These are phyloP conservation scores for Ptilodon capucinus DNA, from an alignment of 2,888 invertebrate genomes.

Conservation along the genomic window DNA sequence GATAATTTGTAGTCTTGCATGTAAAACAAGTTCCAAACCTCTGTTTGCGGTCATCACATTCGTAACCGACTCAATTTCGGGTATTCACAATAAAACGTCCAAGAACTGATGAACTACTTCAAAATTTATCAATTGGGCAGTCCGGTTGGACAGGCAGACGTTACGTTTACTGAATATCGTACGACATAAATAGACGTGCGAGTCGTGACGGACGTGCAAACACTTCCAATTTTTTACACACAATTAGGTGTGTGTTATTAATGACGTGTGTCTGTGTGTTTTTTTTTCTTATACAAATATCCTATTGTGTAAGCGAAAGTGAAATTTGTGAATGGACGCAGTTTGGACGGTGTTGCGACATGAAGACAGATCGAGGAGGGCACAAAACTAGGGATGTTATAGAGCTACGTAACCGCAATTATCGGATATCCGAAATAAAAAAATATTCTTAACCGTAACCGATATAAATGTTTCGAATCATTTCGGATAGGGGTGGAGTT, in stretches of 20 bases:
- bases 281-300: constrained; percentile 9
- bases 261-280: background rate
- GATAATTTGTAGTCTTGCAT: background rate
- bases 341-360: constrained; percentile 42
- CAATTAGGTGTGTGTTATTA: constrained; percentile 1
- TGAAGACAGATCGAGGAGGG: too few relatives aligned
- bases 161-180: background rate
- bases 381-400: too few relatives aligned
- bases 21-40: background rate
- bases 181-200: background rate
- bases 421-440: too few relatives aligned
- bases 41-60: background rate
- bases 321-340: constrained; percentile 31
- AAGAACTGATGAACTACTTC: background rate
- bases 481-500: too few relatives aligned
- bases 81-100: background rate
- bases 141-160: background rate
- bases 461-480: too few relatives aligned
- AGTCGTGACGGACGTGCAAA: background rate
- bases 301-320: constrained; percentile 29
- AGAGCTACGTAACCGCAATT: too few relatives aligned
- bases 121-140: background rate
- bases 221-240: background rate
- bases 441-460: too few relatives aligned
- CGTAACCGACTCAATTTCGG: background rate